Base-by-base conservation (phyloP, 2,888 invertebrate species). In the Abrostola tripartita region DNA sequence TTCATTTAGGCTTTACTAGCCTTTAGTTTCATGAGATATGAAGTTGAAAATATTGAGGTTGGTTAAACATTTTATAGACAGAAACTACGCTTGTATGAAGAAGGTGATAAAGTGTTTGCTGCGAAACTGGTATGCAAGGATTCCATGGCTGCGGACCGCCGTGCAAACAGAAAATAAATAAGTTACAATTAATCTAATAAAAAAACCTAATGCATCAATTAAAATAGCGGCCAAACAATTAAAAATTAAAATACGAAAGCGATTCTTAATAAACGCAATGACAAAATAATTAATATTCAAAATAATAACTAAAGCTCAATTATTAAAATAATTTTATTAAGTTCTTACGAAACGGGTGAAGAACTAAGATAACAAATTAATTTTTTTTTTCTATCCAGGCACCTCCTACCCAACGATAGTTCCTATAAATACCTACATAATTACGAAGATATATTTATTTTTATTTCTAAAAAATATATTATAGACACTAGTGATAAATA, bases 381-480 rank as follows among this genome's bases (percentile, higher is more conserved):
- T 6, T 11, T 61, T 52, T n/a, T 87, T 82, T 84, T 84, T 86
- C 72, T 88, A 86, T 91, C 87, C 93, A 94, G 93, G 89, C 92
- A 89, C 91, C 92, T 92, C 92, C 91, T 89, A 92, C 88, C 94
- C 94, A 95, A 95, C 95, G 95, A 95, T 94, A 95, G 95, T 95
- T 95, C 95, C 95, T 95, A 95, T 85, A 87, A 93, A 89, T 95
- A 95, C 95, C 95, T 95, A 94, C 86, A 86, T 90, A 92, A 92
- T 88, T 88, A 92, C 86, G 86, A 89, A 93, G 88, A 92, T 85
- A 92, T 91, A 91, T 89, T 90, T 93, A 93, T 93, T 92, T 91
- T 93, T 90, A 88, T 90, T 92, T 92, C 79, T 35, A 76, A 65
- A 79, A 76, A 83, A 81, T 85, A 90, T 88, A 86, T 85, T 78